phyloP scores from a whole-genome alignment of 2,888 invertebrate genomes.

The Drosophila stalkeri region DNA sequence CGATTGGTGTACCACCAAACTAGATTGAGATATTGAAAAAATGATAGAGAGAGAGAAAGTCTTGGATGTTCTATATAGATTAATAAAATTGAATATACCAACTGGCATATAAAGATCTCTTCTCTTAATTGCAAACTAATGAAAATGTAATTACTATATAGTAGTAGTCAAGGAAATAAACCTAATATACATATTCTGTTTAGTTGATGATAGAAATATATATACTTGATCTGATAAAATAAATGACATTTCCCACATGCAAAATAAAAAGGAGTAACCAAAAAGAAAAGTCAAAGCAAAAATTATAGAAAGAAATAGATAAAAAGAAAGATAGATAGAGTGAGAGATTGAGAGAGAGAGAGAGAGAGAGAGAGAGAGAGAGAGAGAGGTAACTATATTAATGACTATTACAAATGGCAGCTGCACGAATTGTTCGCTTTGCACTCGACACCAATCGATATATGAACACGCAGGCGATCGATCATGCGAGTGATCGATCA shows the following conservation, averaged over 20 bases:
- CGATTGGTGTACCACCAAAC: too few species aligned
- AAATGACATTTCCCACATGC: not conserved
- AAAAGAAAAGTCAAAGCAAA: not conserved
- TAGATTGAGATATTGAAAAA: too few species aligned
- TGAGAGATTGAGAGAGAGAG: not conserved
- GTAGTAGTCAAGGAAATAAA: not conserved
- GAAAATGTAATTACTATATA: not conserved
- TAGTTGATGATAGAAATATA: not conserved
- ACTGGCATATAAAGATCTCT: too few species aligned
- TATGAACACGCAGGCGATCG: conserved; percentile 14
- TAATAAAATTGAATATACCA: not conserved
- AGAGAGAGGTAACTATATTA: not conserved
- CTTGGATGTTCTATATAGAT: not conserved
- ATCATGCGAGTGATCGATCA: conserved; percentile 40
- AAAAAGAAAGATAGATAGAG: too few species aligned
- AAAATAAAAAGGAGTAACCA: not conserved
- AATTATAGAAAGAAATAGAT: too few species aligned
- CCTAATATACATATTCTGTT: not conserved
- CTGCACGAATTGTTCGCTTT: conserved; percentile 8
- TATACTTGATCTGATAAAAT: not conserved
- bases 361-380: not conserved
- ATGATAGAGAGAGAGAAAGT: too few species aligned
- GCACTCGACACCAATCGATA: conserved; percentile 14
- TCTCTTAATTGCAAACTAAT: not conserved
- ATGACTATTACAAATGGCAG: conserved; percentile 2